These are phyloP conservation scores for Megalops cyprinoides DNA, from an alignment of 2,797 vertebrate genomes.

Conservation along the genomic window DNA sequence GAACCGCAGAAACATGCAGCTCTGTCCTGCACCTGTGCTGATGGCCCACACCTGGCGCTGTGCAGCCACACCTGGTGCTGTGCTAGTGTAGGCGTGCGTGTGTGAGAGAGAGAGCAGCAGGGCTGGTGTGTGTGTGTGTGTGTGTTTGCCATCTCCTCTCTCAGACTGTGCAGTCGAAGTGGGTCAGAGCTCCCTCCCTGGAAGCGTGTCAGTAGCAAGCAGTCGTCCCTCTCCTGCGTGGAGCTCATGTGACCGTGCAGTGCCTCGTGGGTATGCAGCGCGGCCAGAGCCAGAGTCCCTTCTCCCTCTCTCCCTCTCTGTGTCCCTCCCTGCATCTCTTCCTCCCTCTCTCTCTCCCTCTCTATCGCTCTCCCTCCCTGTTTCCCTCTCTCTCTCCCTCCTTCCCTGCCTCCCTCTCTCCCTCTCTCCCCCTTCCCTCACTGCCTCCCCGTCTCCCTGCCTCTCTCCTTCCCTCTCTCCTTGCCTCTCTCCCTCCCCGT, in stretches of 20 bases:
- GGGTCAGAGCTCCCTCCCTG: conserved; percentile 60
- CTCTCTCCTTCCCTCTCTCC: no score
- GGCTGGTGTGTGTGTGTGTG: neutral
- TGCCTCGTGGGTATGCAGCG: conserved; percentile 34
- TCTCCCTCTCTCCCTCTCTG: neutral
- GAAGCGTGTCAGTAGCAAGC: conserved; percentile 48
- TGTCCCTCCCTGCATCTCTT: no score
- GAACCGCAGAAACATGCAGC: no score
- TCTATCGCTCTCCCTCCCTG: neutral
- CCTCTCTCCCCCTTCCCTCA: neutral
- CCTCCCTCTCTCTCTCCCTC: neutral
- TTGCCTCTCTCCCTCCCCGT: no score
- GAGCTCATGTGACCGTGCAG: conserved; percentile 35
- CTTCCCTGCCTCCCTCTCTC: no score
- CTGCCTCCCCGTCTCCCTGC: no score
- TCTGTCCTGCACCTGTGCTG: neutral
- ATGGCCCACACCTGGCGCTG: neutral
- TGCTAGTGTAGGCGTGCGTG: neutral
- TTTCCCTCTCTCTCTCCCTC: no score
- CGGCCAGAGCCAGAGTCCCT: neutral
- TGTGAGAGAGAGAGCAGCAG: neutral
- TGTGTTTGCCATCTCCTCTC: neutral
- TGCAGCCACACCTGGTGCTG: neutral
- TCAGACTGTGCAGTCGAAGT: conserved; percentile 61
- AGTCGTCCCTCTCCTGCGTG: conserved; percentile 41